Base-by-base conservation (phyloP, 1,140 invertebrate genomes). In the Dendroctonus ponderosae region DNA sequence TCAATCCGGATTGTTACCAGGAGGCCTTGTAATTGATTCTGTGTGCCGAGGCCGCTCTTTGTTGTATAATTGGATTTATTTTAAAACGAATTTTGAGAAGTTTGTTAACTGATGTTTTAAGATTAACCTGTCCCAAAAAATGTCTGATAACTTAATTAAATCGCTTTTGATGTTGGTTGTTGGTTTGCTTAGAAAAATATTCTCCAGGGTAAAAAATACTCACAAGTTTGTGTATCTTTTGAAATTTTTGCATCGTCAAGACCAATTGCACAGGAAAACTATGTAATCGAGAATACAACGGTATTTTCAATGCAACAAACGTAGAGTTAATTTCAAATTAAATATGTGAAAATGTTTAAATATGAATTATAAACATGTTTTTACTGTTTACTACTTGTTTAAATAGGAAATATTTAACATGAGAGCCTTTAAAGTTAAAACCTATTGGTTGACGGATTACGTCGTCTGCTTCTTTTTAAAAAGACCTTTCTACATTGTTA, bases 11-110 rank as follows among this genome's bases (percentile, higher is more conserved):
- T 52, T 52, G 50, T 14, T 52, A 52, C 50, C 50, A 37, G 50
- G 12, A 52, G 50, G 50, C 50, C 50, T 52, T 15, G 50, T 52
- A 52, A 52, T 52, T 52, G 50, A 52, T 52, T 52, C 50, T 26
- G 50, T 14, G 14, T 52, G 50, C 50, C 50, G 9, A 26, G 9
- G 15, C 9, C n/a, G 9, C 50, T 52, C 15, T 26, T 52, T n/a
- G n/a, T 26, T 52, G 9, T n/a, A 26, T 52, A 52, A 52, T 52
- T 52, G 50, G 50, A 52, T 52, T 52, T 52, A 37, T n/a, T 52
- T 52, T 52, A 52, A 52, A 52, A 37, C 50, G n/a, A 52, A 52
- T 9, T 14, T 52, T 12, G 15, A 15, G 50, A 52, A 52, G 26
- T 26, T 52, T 52, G 43, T 46, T 46, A 12, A 46, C 12, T 4